Evolutionary conservation across 2,113 vertebrate species (phyloP), one percentile per base, ranked within the genome.

Genomic region (Daboia siamensis): DNA sequence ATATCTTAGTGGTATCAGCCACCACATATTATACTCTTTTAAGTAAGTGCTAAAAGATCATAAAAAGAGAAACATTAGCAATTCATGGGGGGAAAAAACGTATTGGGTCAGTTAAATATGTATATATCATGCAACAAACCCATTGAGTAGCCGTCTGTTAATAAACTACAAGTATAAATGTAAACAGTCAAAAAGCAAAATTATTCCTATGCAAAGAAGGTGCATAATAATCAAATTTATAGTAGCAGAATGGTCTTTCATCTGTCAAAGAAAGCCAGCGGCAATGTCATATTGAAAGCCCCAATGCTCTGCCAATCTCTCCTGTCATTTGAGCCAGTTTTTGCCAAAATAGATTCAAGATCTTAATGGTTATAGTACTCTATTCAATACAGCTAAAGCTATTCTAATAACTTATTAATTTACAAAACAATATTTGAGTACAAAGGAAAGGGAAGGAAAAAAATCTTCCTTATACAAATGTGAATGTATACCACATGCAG

Each of bases 221-320:
- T 57, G 86, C 21, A 92, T 29, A 90, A 87, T 87, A 92, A 93
- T 87, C n/a, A 39, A 26, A 86, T 90, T 92, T 94, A 86, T 46
- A 95, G 80, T 2, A 91, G 87, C 89, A 87, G 44, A 93, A 5
- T 2, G 17, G 23, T 87, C 54, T 80, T 94, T 96, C 90, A 95
- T 92, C 59, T 92, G 44, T 80, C 90, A 94, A 92, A 94, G 93
- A 95, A 95, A 91, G 10, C 90, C 26, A 96, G 91, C 59, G 1
- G 9, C 48, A 51, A 51, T 88, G n/a, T 8, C 74, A 84, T 0
- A 93, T n/a, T 0, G 1, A 93, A 96, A 90, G 59, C 48, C 61
- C 92, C 11, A 94, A 90, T 85, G 93, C 17, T 94, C 89, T 94
- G 86, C 86, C 84, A 95, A 39, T 90, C 95, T 90, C 90, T 91